Base-by-base conservation (phyloP, 2,888 invertebrate genomes). In the Craniophora ligustri region DNA sequence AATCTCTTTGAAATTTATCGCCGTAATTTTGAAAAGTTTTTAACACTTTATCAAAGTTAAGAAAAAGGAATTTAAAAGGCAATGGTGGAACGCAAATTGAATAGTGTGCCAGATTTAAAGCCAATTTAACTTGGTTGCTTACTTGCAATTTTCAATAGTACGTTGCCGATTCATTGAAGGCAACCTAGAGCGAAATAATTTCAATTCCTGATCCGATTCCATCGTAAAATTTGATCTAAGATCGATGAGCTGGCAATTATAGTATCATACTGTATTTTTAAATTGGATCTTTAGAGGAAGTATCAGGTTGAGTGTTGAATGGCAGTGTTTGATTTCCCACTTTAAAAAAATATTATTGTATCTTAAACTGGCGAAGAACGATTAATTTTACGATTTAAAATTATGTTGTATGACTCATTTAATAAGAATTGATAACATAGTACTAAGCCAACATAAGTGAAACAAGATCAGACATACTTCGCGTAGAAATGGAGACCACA, bases 71-170 rank as follows among this genome's bases (percentile, higher is more conserved):
- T 64, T 60, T 13, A 28, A 57, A 66, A 68, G 55, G 39, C 55
- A 49, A 58, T 53, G 51, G 39, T 66, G 61, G 63, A 36, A 63
- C 59, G 61, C 65, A 75, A 76, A 78, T 79, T 79, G 66, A 62
- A 72, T 38, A 60, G 75, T 66, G 64, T 74, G 60, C 59, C 30
- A 76, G 79, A 81, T 81, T 79, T 76, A 82, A 72, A 82, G 75
- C 67, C 81, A 82, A 81, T 82, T 81, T 76, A 81, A 82, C 76
- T 82, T 79, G 63, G 75, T 72, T 69, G 72, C 74, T 57, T 66
- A 69, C 55, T 70, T 53, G 63, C 59, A 67, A 63, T 70, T 77
- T 75, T 59, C 65, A 74, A 75, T 61, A 56, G 57, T 48, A 62
- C 45, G 55, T 50, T 61, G 56, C 44, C 47, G 48, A 67, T 73